Percentiles rank a stretch among this genome's conserved stretches.
Conservation (phyloP, 2,888 invertebrate genomes). For the Patella ulyssiponensis region DNA sequence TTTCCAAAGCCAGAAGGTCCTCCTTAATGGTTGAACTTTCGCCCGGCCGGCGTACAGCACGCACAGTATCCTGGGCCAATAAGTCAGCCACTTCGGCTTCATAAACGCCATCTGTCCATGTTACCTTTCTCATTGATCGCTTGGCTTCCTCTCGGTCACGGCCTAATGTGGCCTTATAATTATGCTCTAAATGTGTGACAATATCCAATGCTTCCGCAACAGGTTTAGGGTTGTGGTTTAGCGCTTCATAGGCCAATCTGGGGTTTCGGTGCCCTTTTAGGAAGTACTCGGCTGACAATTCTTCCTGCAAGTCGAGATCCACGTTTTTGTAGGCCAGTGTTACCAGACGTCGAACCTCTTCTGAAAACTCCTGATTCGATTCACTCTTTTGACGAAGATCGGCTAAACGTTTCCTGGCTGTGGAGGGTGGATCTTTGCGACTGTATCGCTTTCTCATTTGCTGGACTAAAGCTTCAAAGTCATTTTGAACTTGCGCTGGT, state of each 20-base stretch:
- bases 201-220: neutral
- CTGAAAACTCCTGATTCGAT: neutral
- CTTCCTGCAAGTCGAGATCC: neutral
- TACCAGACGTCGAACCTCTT: neutral
- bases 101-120: too few relatives aligned
- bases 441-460: too few relatives aligned
- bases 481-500: too few relatives aligned
- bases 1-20: too few relatives aligned
- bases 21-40: too few relatives aligned
- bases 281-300: neutral
- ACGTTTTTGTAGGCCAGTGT: constrained; percentile 2
- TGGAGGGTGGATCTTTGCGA: too few relatives aligned
- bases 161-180: neutral
- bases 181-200: constrained; percentile 6
- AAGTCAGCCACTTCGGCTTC: too few relatives aligned
- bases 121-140: neutral
- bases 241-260: neutral
- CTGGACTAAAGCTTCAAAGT: too few relatives aligned
- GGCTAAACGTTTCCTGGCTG: too few relatives aligned
- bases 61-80: too few relatives aligned
- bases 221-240: neutral
- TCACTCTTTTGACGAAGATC: too few relatives aligned
- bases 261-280: neutral
- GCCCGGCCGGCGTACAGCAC: too few relatives aligned
- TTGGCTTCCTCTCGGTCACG: neutral